Base-by-base conservation (phyloP, 2,888 invertebrate species). In the Eutolmus rufibarbis region DNA sequence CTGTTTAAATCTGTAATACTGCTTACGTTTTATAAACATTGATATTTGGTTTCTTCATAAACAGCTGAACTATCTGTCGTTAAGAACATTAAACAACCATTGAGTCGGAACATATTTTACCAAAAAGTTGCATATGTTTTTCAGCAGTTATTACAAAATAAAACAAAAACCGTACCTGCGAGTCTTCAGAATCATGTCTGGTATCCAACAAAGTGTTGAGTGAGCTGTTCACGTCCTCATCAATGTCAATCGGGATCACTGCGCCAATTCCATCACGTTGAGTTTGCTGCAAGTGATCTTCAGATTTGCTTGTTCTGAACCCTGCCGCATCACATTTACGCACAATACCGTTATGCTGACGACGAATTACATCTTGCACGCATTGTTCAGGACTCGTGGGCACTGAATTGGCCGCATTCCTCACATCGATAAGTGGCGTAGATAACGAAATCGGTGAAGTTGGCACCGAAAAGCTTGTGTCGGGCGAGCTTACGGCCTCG, bases 201-300 rank as follows among this genome's bases (percentile, higher is more conserved):
- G 97, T 97, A 93, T 97, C 97, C 89, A 98, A 93, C 88, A 98
- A 94, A 88, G 97, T 97, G 93, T 98, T 98, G 89, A 98, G 94
- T 89, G 98, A 98, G 92, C 98, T 97, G 91, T 98, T 97, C 91
- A 97, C 96, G 92, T 97, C 97, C 92, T 98, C 98, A 92, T 97
- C 98, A 91, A 98, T 96, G 90, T 98, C 98, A 90, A 97, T 97
- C 89, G 97, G 97, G 90, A 93, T 92, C 89, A 97, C 97, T 89
- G 97, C 96, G 91, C 96, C 96, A 93, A 97, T 95, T 90, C 93
- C 93, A 89, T 93, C 93, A 87, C 93, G 92, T 89, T 93, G 93
- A 89, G 92, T 91, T 89, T 95, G 95, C 93, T 97, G 97, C 89
- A 98, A 93, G 92, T 98, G 98, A 93, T 98, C 98, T 93, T 98